Conservation (phyloP, 2,113 vertebrate species). For the Thalassarche chlororhynchos region DNA sequence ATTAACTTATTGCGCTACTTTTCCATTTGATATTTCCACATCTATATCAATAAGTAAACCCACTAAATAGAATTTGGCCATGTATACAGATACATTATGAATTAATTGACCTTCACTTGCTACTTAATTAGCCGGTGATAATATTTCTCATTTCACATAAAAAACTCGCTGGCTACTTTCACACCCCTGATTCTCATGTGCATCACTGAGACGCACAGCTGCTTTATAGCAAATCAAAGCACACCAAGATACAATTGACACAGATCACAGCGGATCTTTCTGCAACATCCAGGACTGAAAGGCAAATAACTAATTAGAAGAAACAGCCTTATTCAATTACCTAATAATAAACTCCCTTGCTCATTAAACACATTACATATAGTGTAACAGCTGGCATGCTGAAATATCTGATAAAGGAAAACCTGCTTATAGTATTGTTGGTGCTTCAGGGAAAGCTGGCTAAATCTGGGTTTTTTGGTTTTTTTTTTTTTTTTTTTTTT, state of each 20-base stretch:
- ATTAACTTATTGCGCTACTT: not conserved
- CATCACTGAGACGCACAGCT: not conserved
- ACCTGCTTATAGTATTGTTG: constrained; percentile 40
- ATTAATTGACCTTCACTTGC: not conserved
- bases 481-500: not conserved
- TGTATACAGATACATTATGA: not conserved
- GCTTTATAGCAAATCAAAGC: constrained; percentile 45
- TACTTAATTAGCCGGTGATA: not conserved
- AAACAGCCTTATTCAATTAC: constrained; percentile 70
- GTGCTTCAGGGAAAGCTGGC: constrained; percentile 13
- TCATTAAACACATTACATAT: constrained; percentile 80
- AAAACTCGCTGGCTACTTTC: not conserved
- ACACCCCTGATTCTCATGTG: not conserved
- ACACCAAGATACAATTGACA: not conserved
- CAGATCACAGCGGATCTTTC: constrained; percentile 43
- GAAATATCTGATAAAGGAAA: constrained; percentile 55
- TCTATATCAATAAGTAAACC: not conserved
- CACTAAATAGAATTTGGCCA: not conserved
- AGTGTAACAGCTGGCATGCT: constrained; percentile 74
- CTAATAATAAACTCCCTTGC: constrained; percentile 84
- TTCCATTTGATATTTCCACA: constrained; percentile 40
- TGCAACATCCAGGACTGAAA: constrained; percentile 74
- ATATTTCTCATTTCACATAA: not conserved
- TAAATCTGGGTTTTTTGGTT: not conserved
- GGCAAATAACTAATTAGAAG: constrained; percentile 85